Conservation (phyloP, 2,797 vertebrate species). For the Sardinella longiceps region DNA sequence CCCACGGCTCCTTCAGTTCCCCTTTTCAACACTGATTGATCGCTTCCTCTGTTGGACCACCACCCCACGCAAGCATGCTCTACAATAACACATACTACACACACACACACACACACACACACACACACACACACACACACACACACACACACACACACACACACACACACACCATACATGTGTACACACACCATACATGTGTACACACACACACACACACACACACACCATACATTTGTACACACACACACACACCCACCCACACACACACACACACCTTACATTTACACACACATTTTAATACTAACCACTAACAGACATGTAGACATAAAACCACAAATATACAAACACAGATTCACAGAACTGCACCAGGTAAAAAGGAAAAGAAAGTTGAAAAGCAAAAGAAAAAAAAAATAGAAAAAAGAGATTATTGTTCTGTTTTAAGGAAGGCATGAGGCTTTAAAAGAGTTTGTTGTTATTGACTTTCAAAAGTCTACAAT, state of each 20-base stretch:
- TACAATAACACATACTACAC: no score
- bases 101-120: conserved; percentile 12
- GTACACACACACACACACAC: not conserved
- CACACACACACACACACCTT: not conserved
- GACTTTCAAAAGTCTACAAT: not conserved
- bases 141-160: not conserved
- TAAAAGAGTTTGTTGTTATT: not conserved
- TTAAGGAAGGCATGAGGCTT: not conserved
- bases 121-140: not conserved
- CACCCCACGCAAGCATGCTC: not conserved
- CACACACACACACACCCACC: not conserved
- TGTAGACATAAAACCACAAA: no score
- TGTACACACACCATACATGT: not conserved
- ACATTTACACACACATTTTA: no score
- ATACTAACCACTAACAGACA: no score
- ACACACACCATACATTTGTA: no score
- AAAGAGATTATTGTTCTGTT: not conserved
- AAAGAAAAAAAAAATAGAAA: not conserved
- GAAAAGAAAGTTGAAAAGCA: no score
- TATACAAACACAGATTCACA: no score
- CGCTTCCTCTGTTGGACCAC: not conserved
- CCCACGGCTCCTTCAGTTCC: not conserved
- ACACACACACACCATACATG: not conserved
- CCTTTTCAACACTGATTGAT: conserved; percentile 16
- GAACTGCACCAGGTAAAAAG: no score